Evolutionary conservation across 92 coral and sea anemone species (phyloP).

Genomic region (Heliopora coerulea): DNA sequence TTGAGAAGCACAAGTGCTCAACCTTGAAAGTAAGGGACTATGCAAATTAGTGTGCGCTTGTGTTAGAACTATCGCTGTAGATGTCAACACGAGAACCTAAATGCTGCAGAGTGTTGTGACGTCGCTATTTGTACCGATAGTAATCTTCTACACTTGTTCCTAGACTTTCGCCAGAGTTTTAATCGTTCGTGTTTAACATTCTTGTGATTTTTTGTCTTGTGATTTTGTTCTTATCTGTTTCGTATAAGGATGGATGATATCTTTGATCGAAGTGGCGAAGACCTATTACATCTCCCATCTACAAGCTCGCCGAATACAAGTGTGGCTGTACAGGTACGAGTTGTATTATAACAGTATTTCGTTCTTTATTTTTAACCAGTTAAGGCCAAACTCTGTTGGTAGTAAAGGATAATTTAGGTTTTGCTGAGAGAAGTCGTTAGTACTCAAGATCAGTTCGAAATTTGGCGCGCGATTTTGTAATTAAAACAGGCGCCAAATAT

Average conservation of each 20-base stretch:
- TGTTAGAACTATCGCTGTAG: not conserved
- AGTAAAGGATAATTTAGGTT: no score
- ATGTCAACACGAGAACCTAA: no score
- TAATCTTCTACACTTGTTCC: no score
- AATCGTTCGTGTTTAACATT: not conserved
- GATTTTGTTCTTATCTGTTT: not conserved
- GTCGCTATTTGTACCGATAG: not conserved
- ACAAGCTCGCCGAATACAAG: slow-evolving; percentile 5
- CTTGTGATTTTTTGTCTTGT: not conserved
- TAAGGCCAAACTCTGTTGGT: no score
- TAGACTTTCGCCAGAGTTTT: not conserved
- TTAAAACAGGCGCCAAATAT: no score
- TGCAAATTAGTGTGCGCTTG: not conserved
- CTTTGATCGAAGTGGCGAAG: slow-evolving; percentile 19
- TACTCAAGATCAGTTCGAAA: no score
- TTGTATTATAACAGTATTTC: not conserved
- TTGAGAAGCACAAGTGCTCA: not conserved
- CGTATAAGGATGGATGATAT: slow-evolving; percentile 15
- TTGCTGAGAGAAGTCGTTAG: no score
- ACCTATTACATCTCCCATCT: not conserved
- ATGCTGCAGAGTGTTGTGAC: no score
- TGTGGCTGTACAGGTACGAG: slow-evolving; percentile 1
- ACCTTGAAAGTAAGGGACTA: not conserved
- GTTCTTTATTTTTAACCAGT: no score
- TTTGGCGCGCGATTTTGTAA: no score